phyloP scores from a whole-genome alignment of 1,140 invertebrate species.

The Cecropterus lyciades region DNA sequence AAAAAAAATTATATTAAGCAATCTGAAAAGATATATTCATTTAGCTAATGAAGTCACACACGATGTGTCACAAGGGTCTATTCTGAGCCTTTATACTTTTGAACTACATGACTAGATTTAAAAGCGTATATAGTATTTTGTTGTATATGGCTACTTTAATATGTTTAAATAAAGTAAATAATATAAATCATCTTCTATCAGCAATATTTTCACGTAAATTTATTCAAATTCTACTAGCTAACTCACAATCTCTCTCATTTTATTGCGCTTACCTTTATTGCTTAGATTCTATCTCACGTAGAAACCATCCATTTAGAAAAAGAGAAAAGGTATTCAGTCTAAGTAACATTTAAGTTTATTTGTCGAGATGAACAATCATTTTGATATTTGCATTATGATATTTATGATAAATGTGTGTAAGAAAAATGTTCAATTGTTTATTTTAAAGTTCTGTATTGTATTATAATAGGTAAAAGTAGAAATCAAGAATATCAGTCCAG shows the following conservation, averaged over 20 bases:
- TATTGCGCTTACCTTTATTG: constrained; percentile 4
- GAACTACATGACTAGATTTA: no score
- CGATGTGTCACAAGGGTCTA: no score
- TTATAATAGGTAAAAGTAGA: no score
- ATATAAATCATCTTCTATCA: no score
- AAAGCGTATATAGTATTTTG: no score
- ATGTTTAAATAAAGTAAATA: background rate
- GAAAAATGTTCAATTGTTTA: background rate
- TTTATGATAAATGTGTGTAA: background rate
- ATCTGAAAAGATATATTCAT: no score
- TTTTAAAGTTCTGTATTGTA: no score
- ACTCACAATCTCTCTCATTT: background rate
- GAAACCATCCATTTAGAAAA: background rate
- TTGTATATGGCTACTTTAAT: no score
- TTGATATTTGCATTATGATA: background rate
- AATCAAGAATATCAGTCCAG: no score
- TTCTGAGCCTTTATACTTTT: no score
- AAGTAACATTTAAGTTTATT: background rate
- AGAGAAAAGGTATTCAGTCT: constrained; percentile 1
- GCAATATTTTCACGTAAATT: background rate
- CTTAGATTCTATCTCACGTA: constrained; percentile 9
- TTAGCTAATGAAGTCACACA: no score
- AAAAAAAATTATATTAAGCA: background rate
- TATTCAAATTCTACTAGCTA: constrained; percentile 5
- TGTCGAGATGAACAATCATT: background rate